Base-by-base conservation (phyloP, 1,140 invertebrate species). In the Drosophila pseudoananassae region DNA sequence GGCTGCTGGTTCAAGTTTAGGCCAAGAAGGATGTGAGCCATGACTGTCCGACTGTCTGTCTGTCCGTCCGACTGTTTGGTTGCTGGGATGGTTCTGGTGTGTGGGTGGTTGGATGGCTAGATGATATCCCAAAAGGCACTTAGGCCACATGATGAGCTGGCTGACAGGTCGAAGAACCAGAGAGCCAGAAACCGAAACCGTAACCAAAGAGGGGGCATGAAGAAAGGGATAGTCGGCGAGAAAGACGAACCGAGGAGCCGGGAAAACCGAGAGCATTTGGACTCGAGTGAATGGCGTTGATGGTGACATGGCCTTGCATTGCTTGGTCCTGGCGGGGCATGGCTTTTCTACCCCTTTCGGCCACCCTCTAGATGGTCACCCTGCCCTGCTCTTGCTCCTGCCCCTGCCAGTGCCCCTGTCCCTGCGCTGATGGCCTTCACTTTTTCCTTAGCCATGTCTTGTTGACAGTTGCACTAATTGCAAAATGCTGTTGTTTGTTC, bases 401-500 rank as follows among this genome's bases (percentile, higher is more conserved):
- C 14, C 25, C 14, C 20, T 5, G 4, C n/a, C 12, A 17, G 1
- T 1, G 3, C 23, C 23, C 25, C 25, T 27, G 25, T 20, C 20
- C 2, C 6, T 27, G 25, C 4, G 5, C 25, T 27, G 14, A 5
- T 15, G 15, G 9, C 36, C 25, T 43, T 20, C 36, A 33, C 5
- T 43, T 46, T 45, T 23, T 45, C n/a, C 65, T 53, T 59, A 17
- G 49, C 46, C 56, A 23, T 33, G 60, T 71, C 77, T 36, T 81
- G 81, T 81, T 87, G 81, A 85, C 81, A 87, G 82, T 85, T 85
- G 82, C 81, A 85, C 81, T 85, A 85, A 85, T 87, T 85, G 82
- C 81, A 65, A 87, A 85, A 85, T 81, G 77, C 82, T 85, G 81
- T 84, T 85, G 81, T 84, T 87, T 87, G 69, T 51, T 77, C 53